Conservation (phyloP, 1,140 invertebrate genomes). For the Cardiocondyla obscurior region DNA sequence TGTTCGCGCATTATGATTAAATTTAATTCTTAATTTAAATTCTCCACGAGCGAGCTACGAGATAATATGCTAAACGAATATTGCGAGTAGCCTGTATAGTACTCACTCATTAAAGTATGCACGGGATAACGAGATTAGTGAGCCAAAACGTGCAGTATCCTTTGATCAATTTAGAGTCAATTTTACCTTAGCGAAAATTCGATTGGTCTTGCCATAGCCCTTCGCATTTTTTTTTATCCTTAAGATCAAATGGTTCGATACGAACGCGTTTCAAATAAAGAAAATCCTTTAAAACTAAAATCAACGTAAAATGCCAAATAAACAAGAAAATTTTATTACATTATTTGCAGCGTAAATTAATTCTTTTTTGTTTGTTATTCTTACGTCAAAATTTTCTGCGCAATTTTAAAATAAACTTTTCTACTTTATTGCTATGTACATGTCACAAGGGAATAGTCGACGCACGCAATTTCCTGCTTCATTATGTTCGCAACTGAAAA, state of each 20-base stretch:
- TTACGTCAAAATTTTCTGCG: neutral
- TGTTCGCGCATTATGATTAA: slow-evolving; percentile 23
- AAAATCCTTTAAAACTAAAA: neutral
- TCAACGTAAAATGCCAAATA: neutral
- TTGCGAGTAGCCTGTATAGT: slow-evolving; percentile 21
- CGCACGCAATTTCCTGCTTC: slow-evolving; percentile 44
- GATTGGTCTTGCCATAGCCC: neutral
- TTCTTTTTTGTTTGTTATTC: neutral
- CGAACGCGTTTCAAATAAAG: neutral
- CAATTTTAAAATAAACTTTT: slow-evolving; percentile 40
- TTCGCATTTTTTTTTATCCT: neutral
- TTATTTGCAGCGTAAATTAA: neutral
- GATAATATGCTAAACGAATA: slow-evolving; percentile 45
- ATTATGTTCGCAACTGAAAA: slow-evolving; percentile 45
- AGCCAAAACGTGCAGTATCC: slow-evolving; percentile 11
- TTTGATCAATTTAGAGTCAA: slow-evolving; percentile 32
- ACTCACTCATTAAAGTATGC: slow-evolving; percentile 29
- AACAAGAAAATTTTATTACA: neutral
- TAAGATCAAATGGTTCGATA: slow-evolving; percentile 14
- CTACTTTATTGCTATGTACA: neutral
- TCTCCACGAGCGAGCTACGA: slow-evolving; percentile 18
- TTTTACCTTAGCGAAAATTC: slow-evolving; percentile 30
- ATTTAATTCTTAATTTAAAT: slow-evolving; percentile 52
- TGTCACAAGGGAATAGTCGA: slow-evolving; percentile 7
- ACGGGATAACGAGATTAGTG: slow-evolving; percentile 16